These are phyloP conservation scores for Eupithecia inturbata DNA, from an alignment of 2,888 invertebrate species.

Conservation along the genomic window DNA sequence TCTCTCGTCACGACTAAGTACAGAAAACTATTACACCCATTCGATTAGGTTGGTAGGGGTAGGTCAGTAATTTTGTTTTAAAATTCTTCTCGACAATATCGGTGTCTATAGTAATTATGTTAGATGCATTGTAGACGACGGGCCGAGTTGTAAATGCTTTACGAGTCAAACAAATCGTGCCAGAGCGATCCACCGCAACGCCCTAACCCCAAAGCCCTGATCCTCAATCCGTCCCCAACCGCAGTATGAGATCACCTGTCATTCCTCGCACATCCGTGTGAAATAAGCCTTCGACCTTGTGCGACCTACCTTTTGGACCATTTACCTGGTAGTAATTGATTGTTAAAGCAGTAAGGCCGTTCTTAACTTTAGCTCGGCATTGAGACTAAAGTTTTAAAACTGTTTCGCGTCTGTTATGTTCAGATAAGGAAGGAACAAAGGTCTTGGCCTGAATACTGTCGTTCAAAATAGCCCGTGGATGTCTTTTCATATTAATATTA, in stretches of 20 bases:
- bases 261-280: conserved; percentile 40
- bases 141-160: too few relatives aligned
- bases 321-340: conserved; percentile 18
- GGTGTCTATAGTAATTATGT: too few relatives aligned
- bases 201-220: conserved; percentile 1
- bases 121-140: too few relatives aligned
- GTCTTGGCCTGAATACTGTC: neutral
- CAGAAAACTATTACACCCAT: too few relatives aligned
- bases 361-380: neutral
- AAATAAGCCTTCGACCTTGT: conserved; percentile 31
- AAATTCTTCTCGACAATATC: too few relatives aligned
- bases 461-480: neutral
- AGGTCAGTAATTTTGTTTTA: too few relatives aligned
- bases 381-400: conserved; percentile 1
- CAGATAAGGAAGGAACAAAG: neutral
- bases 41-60: too few relatives aligned
- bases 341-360: conserved; percentile 8
- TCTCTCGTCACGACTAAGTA: too few relatives aligned
- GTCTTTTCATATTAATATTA: too few relatives aligned
- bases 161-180: neutral
- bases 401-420: neutral
- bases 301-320: conserved; percentile 25
- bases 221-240: conserved; percentile 1
- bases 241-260: conserved; percentile 39
- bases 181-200: neutral